These are phyloP conservation scores for Chrysotoxum bicinctum DNA, from an alignment of 2,888 invertebrate genomes.

Conservation along the genomic window DNA sequence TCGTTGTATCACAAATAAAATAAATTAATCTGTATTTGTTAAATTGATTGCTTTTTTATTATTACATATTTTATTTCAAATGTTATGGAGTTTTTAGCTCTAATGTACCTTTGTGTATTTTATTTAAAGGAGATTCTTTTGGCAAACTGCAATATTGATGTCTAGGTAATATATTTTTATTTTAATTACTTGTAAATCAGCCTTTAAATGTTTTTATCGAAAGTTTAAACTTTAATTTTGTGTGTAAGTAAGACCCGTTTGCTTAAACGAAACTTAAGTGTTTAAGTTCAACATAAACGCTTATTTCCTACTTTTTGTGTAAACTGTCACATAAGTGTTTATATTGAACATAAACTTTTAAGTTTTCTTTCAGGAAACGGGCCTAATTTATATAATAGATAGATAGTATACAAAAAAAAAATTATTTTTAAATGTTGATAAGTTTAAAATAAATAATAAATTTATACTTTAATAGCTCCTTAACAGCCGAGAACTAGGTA, in stretches of 20 bases:
- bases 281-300: too few relatives aligned
- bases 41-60: too few relatives aligned
- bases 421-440: too few relatives aligned
- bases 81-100: conserved; percentile 19
- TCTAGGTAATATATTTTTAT: conserved; percentile 21
- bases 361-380: too few relatives aligned
- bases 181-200: conserved; percentile 62
- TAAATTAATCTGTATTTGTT: too few relatives aligned
- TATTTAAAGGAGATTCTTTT: conserved; percentile 46
- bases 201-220: conserved; percentile 66
- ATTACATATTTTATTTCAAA: conserved; percentile 1
- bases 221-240: conserved; percentile 48
- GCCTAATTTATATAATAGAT: conserved; percentile 14
- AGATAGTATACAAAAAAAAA: neutral
- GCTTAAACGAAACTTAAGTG: too few relatives aligned
- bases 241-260: too few relatives aligned
- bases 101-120: neutral
- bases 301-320: too few relatives aligned
- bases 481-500: conserved; percentile 20
- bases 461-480: conserved; percentile 33
- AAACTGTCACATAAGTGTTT: too few relatives aligned
- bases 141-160: conserved; percentile 50
- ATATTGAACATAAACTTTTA: too few relatives aligned
- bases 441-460: conserved; percentile 25
- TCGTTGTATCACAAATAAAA: too few relatives aligned